Evolutionary conservation across 2,797 vertebrate species (phyloP).

Genomic region (Amniataba percoides): DNA sequence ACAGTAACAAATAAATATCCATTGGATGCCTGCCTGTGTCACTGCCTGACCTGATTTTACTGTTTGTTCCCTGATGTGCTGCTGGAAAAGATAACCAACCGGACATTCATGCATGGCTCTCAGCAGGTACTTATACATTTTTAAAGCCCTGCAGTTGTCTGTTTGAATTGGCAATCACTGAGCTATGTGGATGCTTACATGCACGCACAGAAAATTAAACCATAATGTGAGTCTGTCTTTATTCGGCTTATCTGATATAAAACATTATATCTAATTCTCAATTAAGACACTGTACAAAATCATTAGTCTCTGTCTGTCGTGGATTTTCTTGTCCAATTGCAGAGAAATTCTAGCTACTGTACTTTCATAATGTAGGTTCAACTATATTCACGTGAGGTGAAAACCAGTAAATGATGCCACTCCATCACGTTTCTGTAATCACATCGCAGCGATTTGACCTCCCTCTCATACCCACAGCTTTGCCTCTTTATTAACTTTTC

Average conservation of each 20-base stretch:
- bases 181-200: not conserved
- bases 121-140: not conserved
- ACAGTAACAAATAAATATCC: slow-evolving; percentile 2
- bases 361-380: slow-evolving; percentile 2
- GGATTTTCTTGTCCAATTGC: not conserved
- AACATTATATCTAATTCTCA: not conserved
- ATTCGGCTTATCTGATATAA: not conserved
- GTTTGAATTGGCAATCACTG: not conserved
- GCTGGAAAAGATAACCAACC: not conserved
- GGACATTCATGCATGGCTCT: not conserved
- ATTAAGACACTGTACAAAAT: not conserved
- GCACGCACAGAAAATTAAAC: not conserved
- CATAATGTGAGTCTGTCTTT: not conserved
- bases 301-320: not conserved
- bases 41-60: slow-evolving; percentile 40
- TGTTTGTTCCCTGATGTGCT: slow-evolving; percentile 24
- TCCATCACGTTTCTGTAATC: slow-evolving; percentile 10
- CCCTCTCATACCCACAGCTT: slow-evolving; percentile 8
- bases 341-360: not conserved
- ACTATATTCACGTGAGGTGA: not conserved
- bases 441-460: slow-evolving; percentile 37
- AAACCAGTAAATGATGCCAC: slow-evolving; percentile 9
- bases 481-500: slow-evolving; percentile 35
- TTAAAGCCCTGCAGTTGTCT: not conserved
- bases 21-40: not conserved